Base-by-base conservation (phyloP, 1,140 invertebrate genomes). In the Calephelis nemesis region DNA sequence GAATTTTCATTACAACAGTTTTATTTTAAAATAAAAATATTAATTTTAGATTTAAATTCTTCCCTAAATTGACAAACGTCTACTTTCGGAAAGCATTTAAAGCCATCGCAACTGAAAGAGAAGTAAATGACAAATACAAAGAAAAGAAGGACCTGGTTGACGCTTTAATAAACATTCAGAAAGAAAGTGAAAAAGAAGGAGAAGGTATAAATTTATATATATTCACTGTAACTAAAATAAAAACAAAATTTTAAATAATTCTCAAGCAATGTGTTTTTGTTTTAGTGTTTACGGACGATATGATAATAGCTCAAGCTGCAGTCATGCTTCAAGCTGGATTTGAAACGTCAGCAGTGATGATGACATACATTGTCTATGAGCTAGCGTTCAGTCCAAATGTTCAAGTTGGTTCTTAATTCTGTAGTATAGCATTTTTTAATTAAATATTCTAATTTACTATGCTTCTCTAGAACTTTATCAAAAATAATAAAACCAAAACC, bases 311-410 rank as follows among this genome's bases (percentile, higher is more conserved):
- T 30, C 82, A 85, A 68, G 83, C 78, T 9, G 71, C 75, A 1
- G 74, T 85, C 7, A 76, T 85, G 13, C 48, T 85, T 5, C 76
- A 77, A 62, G 83, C 71, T 13, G 83, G 79, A 0, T 83, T 74
- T 47, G 83, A 83, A 4, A 82, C 81, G 0, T 65, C 78, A 1
- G 70, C 72, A 7, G 49, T 62, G 0, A 30, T 68, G 0, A 30
- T 83, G 0, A 68, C 77, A 5, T 82, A 70, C 9, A 45, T 62
- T 3, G 70, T 69, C 6, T 76, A 75, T 19, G 79, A 83, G 68
- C 50, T 85, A n/a, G 82, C 82, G 0, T 65, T 72, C 47, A 48
- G 74, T 47, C 76, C 71, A 42, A 62, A 77, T 8, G 6, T 72
- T 40, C 83, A 84, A 74, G 83, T 85, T 75, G 65, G 54, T 19